phyloP scores from a whole-genome alignment of 2,888 invertebrate species.

The Stomorhina lunata region DNA sequence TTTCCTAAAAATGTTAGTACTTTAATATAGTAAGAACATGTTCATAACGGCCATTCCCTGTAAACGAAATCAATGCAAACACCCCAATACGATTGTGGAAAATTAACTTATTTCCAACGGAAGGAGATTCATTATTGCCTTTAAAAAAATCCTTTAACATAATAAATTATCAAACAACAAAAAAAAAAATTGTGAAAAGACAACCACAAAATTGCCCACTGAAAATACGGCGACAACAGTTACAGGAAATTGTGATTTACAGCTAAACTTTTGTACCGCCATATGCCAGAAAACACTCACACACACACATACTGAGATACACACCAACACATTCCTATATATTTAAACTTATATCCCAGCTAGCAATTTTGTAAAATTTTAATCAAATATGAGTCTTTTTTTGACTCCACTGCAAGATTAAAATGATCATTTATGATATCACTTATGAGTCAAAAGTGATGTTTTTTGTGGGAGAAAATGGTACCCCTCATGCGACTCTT shows the following conservation, averaged over 20 bases:
- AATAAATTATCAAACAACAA: conserved; percentile 60
- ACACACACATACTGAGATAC: neutral
- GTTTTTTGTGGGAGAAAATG: no score
- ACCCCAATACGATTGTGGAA: conserved; percentile 20
- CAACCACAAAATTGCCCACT: conserved; percentile 66
- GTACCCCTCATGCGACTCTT: no score
- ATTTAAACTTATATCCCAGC: neutral
- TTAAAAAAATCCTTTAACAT: conserved; percentile 58
- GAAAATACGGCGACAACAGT: conserved; percentile 66
- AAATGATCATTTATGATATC: no score
- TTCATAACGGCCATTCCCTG: neutral
- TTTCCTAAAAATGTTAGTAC: no score
- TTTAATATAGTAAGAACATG: no score
- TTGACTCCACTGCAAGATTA: no score
- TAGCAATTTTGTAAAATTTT: no score
- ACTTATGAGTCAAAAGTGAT: no score
- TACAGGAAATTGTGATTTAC: conserved; percentile 69
- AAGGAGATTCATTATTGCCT: conserved; percentile 52
- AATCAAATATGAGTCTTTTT: no score
- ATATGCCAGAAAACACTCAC: conserved; percentile 46
- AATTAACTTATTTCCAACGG: no score
- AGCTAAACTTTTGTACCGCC: conserved; percentile 61
- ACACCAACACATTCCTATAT: neutral
- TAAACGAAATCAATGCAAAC: neutral
- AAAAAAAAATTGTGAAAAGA: conserved; percentile 40